These are phyloP conservation scores for Nephrotoma flavescens DNA, from an alignment of 2,888 invertebrate species.

Conservation along the genomic window DNA sequence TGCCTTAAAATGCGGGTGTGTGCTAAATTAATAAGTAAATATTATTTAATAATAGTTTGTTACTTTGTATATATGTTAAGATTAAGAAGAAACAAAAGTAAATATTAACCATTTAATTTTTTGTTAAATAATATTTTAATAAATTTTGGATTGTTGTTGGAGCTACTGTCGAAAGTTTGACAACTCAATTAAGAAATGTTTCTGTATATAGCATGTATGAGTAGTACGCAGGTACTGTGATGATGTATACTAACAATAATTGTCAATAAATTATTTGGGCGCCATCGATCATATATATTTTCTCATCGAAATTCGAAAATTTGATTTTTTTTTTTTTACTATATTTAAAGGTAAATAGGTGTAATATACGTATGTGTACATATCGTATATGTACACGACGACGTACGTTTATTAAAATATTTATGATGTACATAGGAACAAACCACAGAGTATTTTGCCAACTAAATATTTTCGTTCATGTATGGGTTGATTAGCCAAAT, in stretches of 20 bases:
- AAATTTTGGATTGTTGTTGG: neutral
- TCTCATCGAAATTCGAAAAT: neutral
- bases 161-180: neutral
- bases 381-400: neutral
- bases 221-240: neutral
- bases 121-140: neutral
- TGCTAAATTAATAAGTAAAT: neutral
- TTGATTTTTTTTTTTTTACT: neutral
- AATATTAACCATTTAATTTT: neutral
- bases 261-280: neutral
- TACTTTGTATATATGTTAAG: neutral
- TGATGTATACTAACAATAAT: neutral
- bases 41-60: neutral
- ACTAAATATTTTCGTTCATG: neutral
- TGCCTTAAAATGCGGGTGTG: neutral
- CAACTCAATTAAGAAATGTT: neutral
- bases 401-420: neutral
- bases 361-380: neutral
- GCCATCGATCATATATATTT: neutral
- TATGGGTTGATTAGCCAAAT: neutral
- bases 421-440: neutral
- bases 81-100: neutral
- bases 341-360: neutral
- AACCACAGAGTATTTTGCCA: neutral
- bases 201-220: neutral